Conservation (phyloP, 2,888 invertebrate genomes). For the Parelbella ahira region DNA sequence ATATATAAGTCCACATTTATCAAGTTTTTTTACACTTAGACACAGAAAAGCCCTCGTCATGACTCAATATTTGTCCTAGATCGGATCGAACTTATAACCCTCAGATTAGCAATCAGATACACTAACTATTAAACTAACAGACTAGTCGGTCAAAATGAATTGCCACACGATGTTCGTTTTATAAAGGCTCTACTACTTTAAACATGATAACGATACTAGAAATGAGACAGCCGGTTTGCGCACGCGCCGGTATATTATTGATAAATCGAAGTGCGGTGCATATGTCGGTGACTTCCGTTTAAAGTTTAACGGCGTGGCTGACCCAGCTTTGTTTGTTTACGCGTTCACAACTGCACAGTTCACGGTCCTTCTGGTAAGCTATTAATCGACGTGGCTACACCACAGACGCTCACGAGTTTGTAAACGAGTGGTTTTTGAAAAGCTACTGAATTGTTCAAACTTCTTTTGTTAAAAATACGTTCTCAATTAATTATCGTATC, state of each 20-base stretch:
- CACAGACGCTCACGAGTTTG: conserved; percentile 27
- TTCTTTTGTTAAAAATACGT: no score
- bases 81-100: no score
- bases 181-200: conserved; percentile 37
- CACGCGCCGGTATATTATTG: conserved; percentile 62
- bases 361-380: conserved; percentile 62
- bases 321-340: conserved; percentile 78
- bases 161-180: no score
- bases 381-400: conserved; percentile 54
- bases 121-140: no score
- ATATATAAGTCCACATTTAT: no score
- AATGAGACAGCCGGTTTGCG: conserved; percentile 37
- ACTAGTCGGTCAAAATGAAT: no score
- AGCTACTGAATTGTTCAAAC: no score
- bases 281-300: conserved; percentile 76
- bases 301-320: conserved; percentile 77
- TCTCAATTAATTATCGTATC: no score
- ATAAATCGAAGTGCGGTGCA: conserved; percentile 65
- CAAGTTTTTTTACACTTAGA: no score
- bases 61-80: no score
- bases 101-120: no score
- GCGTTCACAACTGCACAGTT: conserved; percentile 68
- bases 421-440: conserved; percentile 9
- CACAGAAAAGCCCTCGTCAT: no score
- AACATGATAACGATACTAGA: conserved; percentile 12